Conservation (phyloP, 2,888 invertebrate genomes). For the Ormyrus thymus region DNA sequence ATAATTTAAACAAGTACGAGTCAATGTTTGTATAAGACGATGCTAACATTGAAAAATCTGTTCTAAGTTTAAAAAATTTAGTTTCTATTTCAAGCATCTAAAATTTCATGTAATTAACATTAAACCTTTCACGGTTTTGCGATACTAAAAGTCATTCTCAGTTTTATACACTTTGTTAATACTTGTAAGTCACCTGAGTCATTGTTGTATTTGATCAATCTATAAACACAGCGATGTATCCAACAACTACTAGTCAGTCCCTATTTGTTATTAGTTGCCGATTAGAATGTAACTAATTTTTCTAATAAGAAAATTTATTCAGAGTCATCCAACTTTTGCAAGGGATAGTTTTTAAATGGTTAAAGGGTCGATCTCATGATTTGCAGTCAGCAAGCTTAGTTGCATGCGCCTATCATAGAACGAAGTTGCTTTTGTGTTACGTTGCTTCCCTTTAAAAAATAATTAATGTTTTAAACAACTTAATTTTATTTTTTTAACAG, state of each 20-base stretch:
- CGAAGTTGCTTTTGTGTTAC: slow-evolving; percentile 66
- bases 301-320: slow-evolving; percentile 34
- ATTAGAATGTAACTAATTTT: slow-evolving; percentile 41
- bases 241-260: slow-evolving; percentile 75
- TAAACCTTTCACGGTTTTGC: slow-evolving; percentile 13
- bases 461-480: slow-evolving; percentile 39
- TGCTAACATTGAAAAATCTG: too few species aligned
- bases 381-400: slow-evolving; percentile 62
- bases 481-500: not conserved
- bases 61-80: too few species aligned
- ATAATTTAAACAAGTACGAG: not conserved
- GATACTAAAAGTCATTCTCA: slow-evolving; percentile 17
- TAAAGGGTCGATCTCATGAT: slow-evolving; percentile 57
- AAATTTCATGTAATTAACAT: not conserved
- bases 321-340: slow-evolving; percentile 47
- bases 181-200: slow-evolving; percentile 12
- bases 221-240: slow-evolving; percentile 61
- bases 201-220: slow-evolving; percentile 16
- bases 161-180: slow-evolving; percentile 14
- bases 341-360: slow-evolving; percentile 47
- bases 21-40: not conserved
- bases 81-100: not conserved
- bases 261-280: slow-evolving; percentile 56
- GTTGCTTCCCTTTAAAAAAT: slow-evolving; percentile 60
- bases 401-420: slow-evolving; percentile 69